Percentiles rank a stretch among this genome's conserved stretches.
Evolutionary conservation across 2,113 vertebrate species (phyloP).

Genomic region (Megalops atlanticus): DNA sequence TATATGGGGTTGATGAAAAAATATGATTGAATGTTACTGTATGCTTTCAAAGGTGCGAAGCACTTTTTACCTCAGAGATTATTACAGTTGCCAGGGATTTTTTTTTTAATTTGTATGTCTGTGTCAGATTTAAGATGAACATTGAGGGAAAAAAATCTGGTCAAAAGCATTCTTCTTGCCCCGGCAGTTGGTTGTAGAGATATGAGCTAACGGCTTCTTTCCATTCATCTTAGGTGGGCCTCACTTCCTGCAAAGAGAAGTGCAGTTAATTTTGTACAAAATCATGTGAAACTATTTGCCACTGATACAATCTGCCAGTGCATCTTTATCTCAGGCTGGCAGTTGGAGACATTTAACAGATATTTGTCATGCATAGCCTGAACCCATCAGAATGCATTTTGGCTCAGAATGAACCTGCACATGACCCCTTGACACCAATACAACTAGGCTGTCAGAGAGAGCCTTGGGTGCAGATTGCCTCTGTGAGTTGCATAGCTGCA

Average conservation of each 20-base stretch:
- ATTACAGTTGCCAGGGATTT: no score
- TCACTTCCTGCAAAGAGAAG: no score
- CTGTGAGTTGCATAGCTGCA: no score
- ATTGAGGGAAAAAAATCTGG: neutral
- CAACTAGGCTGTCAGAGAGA: neutral
- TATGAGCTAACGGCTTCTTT: neutral
- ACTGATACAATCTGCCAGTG: no score
- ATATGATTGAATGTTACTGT: no score
- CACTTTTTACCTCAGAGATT: no score
- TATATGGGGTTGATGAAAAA: no score
- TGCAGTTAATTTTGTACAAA: no score
- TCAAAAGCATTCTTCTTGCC: neutral
- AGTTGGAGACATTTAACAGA: conserved; percentile 17
- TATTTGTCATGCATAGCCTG: neutral
- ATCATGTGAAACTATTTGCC: no score
- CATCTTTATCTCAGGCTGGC: neutral
- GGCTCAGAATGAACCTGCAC: neutral
- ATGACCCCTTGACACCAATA: conserved; percentile 14
- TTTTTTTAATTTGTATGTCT: no score
- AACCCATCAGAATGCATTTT: conserved; percentile 16
- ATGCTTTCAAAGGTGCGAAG: no score
- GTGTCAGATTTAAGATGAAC: neutral
- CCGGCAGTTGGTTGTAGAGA: neutral
- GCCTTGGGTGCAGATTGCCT: neutral
- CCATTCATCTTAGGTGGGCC: no score